Percentiles rank a stretch among this genome's conserved stretches.
These are phyloP conservation scores for Latrodectus geometricus DNA, from an alignment of 1,140 invertebrate genomes.

Conservation along the genomic window DNA sequence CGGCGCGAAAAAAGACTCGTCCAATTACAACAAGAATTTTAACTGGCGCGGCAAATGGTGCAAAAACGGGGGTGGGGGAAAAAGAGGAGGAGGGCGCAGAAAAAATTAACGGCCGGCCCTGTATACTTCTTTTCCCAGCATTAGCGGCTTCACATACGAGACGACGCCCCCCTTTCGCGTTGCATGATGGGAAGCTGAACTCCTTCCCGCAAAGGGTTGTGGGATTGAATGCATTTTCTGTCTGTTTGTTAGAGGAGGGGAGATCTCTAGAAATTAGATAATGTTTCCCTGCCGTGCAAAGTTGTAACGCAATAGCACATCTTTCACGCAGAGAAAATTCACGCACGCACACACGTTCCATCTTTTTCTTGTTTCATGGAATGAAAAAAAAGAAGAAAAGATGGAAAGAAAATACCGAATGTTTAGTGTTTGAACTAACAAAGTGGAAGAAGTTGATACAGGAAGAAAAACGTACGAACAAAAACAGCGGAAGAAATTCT, in stretches of 20 bases:
- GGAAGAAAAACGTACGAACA: neutral
- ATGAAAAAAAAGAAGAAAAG: neutral
- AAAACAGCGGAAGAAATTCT: neutral
- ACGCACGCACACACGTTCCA: neutral
- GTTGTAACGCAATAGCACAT: constrained; percentile 60
- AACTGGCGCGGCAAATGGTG: constrained; percentile 25
- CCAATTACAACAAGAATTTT: constrained; percentile 57
- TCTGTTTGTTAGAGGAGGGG: neutral
- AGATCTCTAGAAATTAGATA: constrained; percentile 53
- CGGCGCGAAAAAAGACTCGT: constrained; percentile 51
- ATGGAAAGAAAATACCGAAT: too few relatives aligned
- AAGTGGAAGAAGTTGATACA: neutral
- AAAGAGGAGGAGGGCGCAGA: neutral
- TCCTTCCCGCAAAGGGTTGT: neutral
- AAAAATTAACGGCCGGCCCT: constrained; percentile 31
- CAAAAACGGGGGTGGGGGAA: constrained; percentile 14
- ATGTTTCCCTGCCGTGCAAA: constrained; percentile 54
- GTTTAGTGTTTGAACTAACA: neutral
- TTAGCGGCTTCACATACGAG: constrained; percentile 19
- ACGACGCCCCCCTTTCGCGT: neutral
- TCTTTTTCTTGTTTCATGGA: neutral
- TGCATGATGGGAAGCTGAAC: neutral
- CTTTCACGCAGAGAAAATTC: constrained; percentile 35
- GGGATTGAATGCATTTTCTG: neutral
- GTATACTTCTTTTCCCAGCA: constrained; percentile 24